Conservation (phyloP, 2,797 vertebrate species). For the Pangasius macronema region DNA sequence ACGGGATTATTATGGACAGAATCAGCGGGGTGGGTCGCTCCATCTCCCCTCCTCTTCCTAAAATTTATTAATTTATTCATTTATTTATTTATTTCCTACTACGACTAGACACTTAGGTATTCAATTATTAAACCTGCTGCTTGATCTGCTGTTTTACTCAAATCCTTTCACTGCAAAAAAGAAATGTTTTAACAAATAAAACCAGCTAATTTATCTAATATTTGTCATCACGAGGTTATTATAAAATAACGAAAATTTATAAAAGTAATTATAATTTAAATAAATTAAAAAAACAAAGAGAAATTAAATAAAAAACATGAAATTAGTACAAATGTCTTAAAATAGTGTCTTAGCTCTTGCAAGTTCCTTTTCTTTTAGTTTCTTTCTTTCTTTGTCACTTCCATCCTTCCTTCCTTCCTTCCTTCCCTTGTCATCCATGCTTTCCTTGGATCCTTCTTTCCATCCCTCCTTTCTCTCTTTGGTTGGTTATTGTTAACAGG, state of each 20-base stretch:
- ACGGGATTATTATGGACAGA: conserved; percentile 29
- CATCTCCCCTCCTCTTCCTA: no score
- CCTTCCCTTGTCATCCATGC: background rate
- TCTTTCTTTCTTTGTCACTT: conserved; percentile 4
- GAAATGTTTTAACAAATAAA: background rate
- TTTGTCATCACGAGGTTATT: background rate
- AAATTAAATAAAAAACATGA: background rate
- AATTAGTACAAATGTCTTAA: background rate
- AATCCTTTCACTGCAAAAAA: background rate
- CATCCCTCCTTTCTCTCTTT: conserved; percentile 34
- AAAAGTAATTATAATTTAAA: background rate
- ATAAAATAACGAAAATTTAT: background rate
- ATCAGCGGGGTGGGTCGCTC: background rate
- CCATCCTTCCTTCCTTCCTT: conserved; percentile 37
- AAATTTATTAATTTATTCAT: no score
- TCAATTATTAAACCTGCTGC: conserved; percentile 42
- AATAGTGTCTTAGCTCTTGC: background rate
- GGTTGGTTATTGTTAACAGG: background rate
- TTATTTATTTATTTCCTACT: no score
- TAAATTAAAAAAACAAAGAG: background rate
- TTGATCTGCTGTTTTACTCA: conserved; percentile 17
- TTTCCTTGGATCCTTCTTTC: background rate
- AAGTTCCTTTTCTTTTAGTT: background rate
- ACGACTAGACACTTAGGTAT: no score
- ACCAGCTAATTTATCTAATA: background rate